Conservation (phyloP, 1,140 invertebrate species). For the Drosophila baimaii region DNA sequence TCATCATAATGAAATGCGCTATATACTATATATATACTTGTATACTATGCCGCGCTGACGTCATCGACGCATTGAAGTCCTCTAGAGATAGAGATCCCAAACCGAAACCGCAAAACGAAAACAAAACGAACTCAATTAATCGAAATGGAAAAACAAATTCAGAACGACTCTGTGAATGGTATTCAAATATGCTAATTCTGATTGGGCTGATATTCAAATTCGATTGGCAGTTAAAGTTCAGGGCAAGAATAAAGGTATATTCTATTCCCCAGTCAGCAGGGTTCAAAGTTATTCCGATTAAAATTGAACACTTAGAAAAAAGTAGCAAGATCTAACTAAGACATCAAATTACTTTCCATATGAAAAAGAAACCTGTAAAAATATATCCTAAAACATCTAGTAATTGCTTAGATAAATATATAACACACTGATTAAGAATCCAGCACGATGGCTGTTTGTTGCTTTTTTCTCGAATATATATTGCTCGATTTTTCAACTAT, state of each 20-base stretch:
- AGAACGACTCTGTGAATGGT: slow-evolving; percentile 8
- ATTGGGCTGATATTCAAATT: slow-evolving; percentile 38
- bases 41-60: slow-evolving; percentile 13
- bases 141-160: slow-evolving; percentile 39
- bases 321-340: too few relatives aligned
- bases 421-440: not conserved
- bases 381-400: too few relatives aligned
- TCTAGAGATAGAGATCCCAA: slow-evolving; percentile 16
- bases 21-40: slow-evolving; percentile 2
- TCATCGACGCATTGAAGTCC: slow-evolving; percentile 16
- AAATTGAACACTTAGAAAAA: too few relatives aligned
- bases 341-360: too few relatives aligned
- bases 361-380: too few relatives aligned
- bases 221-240: slow-evolving; percentile 35
- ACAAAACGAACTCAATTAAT: slow-evolving; percentile 38
- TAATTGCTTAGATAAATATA: not conserved
- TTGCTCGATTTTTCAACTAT: slow-evolving; percentile 8
- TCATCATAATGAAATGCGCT: slow-evolving; percentile 12
- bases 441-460: not conserved
- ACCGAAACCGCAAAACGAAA: slow-evolving; percentile 15
- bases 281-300: not conserved
- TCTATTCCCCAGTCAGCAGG: not conserved
- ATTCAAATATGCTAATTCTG: slow-evolving; percentile 42
- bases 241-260: slow-evolving; percentile 18
- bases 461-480: not conserved